These are phyloP conservation scores for Choristoneura rosaceana DNA, from an alignment of 2,888 invertebrate genomes.

Conservation along the genomic window DNA sequence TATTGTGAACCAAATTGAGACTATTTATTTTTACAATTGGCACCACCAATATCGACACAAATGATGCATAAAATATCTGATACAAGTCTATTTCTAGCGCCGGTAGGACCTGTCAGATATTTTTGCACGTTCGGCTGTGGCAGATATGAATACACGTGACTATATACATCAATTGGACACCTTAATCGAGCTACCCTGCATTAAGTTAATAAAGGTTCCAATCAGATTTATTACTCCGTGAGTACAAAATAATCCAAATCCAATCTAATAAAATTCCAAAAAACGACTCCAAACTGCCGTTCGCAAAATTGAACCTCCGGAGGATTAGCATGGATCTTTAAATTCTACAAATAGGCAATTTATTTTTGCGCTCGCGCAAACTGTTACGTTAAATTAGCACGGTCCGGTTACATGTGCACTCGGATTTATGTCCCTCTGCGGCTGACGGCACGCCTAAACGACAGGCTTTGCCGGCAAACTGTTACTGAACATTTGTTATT, in stretches of 20 bases:
- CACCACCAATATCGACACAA: no score
- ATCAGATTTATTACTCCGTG: background rate
- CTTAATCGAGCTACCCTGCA: no score
- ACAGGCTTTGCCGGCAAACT: background rate
- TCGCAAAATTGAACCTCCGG: conserved; percentile 11
- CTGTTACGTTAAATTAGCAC: conserved; percentile 34
- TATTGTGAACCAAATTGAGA: no score
- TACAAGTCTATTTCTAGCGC: no score
- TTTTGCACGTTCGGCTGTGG: no score
- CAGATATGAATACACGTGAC: no score
- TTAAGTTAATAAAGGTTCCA: no score
- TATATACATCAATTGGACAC: no score
- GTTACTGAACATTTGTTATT: background rate
- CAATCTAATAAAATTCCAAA: background rate
- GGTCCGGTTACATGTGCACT: conserved; percentile 41
- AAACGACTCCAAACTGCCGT: background rate
- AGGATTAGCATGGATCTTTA: conserved; percentile 11
- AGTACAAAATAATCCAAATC: background rate
- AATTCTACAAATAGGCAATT: conserved; percentile 31
- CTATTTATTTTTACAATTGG: no score
- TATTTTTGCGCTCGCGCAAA: conserved; percentile 19
- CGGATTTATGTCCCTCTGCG: conserved; percentile 42
- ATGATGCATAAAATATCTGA: no score
- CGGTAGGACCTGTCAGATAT: no score
- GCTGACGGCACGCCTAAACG: conserved; percentile 8